Evolutionary conservation across 1,140 invertebrate genomes (phyloP), one percentile per base, ranked within the genome.

Genomic region (Drosophila punjabiensis): DNA sequence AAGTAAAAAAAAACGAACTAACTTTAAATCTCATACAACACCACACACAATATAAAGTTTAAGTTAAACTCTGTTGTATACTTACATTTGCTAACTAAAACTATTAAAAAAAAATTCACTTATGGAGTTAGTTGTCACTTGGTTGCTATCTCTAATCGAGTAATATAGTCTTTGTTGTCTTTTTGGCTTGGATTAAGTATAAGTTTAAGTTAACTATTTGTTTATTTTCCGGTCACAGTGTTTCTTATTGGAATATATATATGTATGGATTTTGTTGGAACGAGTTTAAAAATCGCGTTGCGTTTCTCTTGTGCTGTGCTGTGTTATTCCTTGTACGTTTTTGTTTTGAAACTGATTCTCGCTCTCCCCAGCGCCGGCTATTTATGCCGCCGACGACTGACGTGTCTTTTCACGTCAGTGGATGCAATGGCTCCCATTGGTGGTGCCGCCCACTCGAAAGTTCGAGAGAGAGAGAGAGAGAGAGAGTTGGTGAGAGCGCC

Each of bases 81-180:
- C 85, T 89, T 90, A 89, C 85, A 85, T 90, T 79, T 79, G 20
- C 65, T 84, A 88, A 79, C 43, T 89, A 68, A 81, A 68, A 61
- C 52, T 89, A 81, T 64, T 70, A 61, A 71, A 65, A 79, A 79
- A 63, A 73, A 81, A 73, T 60, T 10, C 64, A 67, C 61, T 30
- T 66, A 58, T 30, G 63, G 52, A 65, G 35, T 20, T 56, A 71
- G 67, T 77, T 80, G 76, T 83, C 80, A 76, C 84, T 86, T 87
- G 66, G 43, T 58, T 86, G 69, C 70, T 64, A 45, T 53, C 47
- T 39, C 24, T 50, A n/a, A 43, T 55, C 52, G 43, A 68, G 58
- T 75, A 53, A n/a, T 66, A 18, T 60, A 86, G 66, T 86, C 79
- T 86, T 82, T 87, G 79, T 76, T 87, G 80, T 63, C 69, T 82